Base-by-base conservation (phyloP, 2,888 invertebrate species). In the Psococerastis gibbosa region DNA sequence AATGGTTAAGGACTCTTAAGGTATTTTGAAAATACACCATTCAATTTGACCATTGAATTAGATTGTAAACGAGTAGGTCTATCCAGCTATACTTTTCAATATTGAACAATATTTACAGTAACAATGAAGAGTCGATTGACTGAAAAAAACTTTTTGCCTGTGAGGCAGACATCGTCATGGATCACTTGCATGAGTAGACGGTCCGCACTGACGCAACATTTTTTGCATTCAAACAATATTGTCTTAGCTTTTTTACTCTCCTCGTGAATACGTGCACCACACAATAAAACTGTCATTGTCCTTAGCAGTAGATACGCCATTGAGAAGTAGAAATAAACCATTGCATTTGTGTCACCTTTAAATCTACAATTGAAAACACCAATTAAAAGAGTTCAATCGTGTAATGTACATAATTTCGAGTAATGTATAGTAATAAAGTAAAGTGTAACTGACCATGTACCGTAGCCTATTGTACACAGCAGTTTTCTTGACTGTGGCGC, bases 181-280 rank as follows among this genome's bases (percentile, higher is more conserved):
- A 38, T 5, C 6, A 38, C 18, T 38, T 38, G 38, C 5, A 18
- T 3, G 4, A 38, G 20, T 18, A 38, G 22, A 5, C 38, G 6
- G 22, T 15, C n/a, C 5, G 38, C 17, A 20, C n/a, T 13, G 5
- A 4, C n/a, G 18, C 38, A 17, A 3, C 17, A 20, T 18, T 17
- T 5, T 17, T 20, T 38, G 8, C 15, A 5, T 6, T 5, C 17
- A 38, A 16, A 38, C n/a, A 38, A 5, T 6, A 22, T 20, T 6
- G 15, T 20, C 20, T 13, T n/a, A 6, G 38, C n/a, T 18, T 18
- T 20, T 38, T 38, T 38, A 18, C 38, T 38, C 22, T 38, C 38
- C 3, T 38, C 38, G 15, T 38, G 20, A 22, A 38, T 17, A n/a
- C 11, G 16, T n/a, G 38, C 17, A 4, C 9, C 20, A 17, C 20